Evolutionary conservation across 1,140 invertebrate genomes (phyloP), one percentile per base, ranked within the genome.

Genomic region (Yoshiicerus persimilis): DNA sequence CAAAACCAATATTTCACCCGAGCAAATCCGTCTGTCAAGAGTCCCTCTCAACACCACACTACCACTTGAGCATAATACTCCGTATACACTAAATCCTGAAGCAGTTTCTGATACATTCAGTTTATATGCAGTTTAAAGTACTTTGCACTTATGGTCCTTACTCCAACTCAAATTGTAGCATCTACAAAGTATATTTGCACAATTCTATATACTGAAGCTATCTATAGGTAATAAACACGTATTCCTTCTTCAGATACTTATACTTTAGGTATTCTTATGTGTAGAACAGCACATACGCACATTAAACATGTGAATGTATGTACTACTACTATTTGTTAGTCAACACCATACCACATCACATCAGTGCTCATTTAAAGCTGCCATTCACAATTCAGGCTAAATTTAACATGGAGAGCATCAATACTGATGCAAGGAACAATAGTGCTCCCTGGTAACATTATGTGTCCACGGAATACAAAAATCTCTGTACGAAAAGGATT

Each of bases 1-100:
- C 70, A 77, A 77, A 77, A 77, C 70, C 70, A 77, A 77, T 77
- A 77, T 77, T 77, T 77, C 70, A 77, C 34, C 27, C 70, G 16
- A 77, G 34, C 32, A 77, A 77, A 77, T 77, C 70, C 70, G 70
- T 77, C 70, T 77, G 70, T 77, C 70, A 77, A 77, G 70, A 77
- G 70, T 34, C 70, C 64, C 32, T 77, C 70, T 36, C 34, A 11
- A 20, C 32, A 36, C 70, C 70, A 77, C 30, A 77, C 20, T 36
- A 77, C 8, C 70, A 77, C 70, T 77, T 36, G 70, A 77, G 32
- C 20, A 32, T 36, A 36, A 32, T 47, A 47, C 41, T 13, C 4
- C 3, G 41, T 47, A 47, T 64, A 25, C 64, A 66, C 64, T 25
- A 1, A 66, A 66, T 66, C 4, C 64, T n/a, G 10, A 77, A 10